Evolutionary conservation across 1,140 invertebrate genomes (phyloP).

Genomic region (Cotesia vestalis): DNA sequence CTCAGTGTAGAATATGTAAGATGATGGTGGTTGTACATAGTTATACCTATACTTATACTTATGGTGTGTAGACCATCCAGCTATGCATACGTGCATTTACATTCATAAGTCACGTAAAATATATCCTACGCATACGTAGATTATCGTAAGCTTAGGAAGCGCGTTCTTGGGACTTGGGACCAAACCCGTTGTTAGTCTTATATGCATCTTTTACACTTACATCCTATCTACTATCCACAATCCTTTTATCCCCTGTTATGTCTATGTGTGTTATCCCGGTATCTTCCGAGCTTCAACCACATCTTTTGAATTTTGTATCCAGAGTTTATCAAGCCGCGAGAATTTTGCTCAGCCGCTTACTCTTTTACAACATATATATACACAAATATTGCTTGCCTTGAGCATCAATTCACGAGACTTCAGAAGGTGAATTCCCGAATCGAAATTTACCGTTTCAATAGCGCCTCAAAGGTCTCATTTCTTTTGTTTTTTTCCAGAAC

Average conservation of each 20-base stretch:
- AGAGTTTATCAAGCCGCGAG: conserved; percentile 56
- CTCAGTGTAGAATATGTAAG: neutral
- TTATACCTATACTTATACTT: neutral
- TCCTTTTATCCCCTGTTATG: conserved; percentile 3
- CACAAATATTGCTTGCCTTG: neutral
- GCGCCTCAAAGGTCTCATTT: no score
- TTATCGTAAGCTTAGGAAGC: conserved; percentile 31
- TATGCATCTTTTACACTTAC: conserved; percentile 52
- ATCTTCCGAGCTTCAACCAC: conserved; percentile 44
- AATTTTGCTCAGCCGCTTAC: conserved; percentile 31
- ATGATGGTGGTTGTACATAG: neutral
- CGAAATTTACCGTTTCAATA: no score
- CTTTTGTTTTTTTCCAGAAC: no score
- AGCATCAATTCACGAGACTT: no score
- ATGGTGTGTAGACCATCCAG: neutral
- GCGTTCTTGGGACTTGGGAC: conserved; percentile 11
- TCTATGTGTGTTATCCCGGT: conserved; percentile 13
- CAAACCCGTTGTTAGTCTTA: conserved; percentile 60
- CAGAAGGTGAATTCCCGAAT: no score
- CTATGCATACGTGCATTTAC: conserved; percentile 7
- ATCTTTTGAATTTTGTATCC: conserved; percentile 54
- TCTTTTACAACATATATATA: neutral
- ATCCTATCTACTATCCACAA: conserved; percentile 10
- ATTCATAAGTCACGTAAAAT: conserved; percentile 38
- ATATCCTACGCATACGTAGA: conserved; percentile 26